These are phyloP conservation scores for Xyrichtys novacula DNA, from an alignment of 2,797 vertebrate genomes.

Conservation along the genomic window DNA sequence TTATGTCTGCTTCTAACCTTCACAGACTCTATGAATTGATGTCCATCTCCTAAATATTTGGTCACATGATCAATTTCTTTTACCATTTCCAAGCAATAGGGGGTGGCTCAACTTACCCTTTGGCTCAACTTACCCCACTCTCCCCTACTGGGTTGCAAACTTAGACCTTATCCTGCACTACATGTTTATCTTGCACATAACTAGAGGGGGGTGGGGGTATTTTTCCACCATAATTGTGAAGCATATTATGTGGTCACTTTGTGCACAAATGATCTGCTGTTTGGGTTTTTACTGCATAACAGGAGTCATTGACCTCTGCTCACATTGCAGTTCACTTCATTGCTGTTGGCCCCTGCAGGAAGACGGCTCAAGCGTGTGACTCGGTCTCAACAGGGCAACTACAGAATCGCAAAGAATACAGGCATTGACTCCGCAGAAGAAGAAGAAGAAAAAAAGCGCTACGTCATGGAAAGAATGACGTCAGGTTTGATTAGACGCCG, in stretches of 20 bases:
- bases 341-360: constrained; percentile 17
- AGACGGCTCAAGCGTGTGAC: constrained; percentile 20
- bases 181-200: neutral
- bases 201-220: neutral
- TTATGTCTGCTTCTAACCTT: too few species aligned
- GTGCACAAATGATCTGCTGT: neutral
- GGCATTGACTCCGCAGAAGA: constrained; percentile 72
- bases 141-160: too few species aligned
- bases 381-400: constrained; percentile 39
- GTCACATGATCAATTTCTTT: too few species aligned
- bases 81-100: too few species aligned
- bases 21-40: too few species aligned
- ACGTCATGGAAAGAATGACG: constrained; percentile 92
- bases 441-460: constrained; percentile 60
- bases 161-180: neutral
- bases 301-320: constrained; percentile 5
- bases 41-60: too few species aligned
- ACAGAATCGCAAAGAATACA: constrained; percentile 71
- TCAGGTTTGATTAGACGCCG: constrained; percentile 86
- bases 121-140: too few species aligned
- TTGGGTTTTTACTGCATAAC: constrained; percentile 1
- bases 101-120: too few species aligned
- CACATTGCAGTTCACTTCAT: constrained; percentile 22
- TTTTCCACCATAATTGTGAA: neutral
- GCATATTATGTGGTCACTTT: neutral